Conservation (phyloP, 2,113 vertebrate genomes). For the Pavo muticus region DNA sequence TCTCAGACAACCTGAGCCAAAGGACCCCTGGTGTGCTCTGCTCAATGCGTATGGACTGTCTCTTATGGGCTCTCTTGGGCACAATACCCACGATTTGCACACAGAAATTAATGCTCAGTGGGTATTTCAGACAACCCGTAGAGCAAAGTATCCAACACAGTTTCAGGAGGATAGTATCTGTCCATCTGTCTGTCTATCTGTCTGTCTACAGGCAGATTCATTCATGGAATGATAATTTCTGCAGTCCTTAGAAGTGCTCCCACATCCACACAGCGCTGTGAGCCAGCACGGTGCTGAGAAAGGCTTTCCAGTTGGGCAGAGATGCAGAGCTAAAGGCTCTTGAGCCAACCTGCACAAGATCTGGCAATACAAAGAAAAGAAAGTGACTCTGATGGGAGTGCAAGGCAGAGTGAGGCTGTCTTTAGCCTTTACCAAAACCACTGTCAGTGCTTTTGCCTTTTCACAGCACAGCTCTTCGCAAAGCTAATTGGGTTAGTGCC, state of each 20-base stretch:
- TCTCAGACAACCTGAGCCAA: neutral
- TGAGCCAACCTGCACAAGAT: constrained; percentile 39
- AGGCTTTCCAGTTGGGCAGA: constrained; percentile 9
- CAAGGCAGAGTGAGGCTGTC: constrained; percentile 62
- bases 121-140: neutral
- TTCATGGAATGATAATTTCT: neutral
- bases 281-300: neutral
- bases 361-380: constrained; percentile 8
- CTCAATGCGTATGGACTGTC: neutral
- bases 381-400: constrained; percentile 49
- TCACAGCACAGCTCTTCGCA: constrained; percentile 57
- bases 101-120: neutral
- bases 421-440: constrained; percentile 69
- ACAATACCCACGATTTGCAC: neutral
- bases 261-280: fast-evolving
- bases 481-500: constrained; percentile 63
- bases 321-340: constrained; percentile 33
- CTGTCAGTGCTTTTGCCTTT: constrained; percentile 69
- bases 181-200: neutral
- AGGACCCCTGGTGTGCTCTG: neutral
- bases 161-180: fast-evolving
- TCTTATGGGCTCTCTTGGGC: fast-evolving
- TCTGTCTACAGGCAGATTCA: neutral
- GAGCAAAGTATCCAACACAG: neutral
- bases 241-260: neutral